Evolutionary conservation across 2,888 invertebrate species (phyloP).

Genomic region (Drosophila neotestacea): DNA sequence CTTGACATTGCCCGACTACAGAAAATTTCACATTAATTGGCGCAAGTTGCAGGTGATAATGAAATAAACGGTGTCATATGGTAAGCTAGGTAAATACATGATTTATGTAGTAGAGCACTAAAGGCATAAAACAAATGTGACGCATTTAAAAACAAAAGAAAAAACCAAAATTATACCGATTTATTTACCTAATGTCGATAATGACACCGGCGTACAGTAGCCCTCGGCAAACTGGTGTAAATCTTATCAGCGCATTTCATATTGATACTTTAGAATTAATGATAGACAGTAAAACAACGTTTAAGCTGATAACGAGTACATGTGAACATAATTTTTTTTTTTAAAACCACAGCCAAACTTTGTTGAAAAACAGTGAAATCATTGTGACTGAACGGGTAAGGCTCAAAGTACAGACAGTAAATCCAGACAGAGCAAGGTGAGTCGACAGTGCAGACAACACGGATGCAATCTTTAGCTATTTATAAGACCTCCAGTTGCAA

Average conservation of each 20-base stretch:
- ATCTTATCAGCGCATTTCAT: conserved; percentile 35
- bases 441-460: conserved; percentile 23
- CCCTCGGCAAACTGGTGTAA: background rate
- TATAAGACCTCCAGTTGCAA: conserved; percentile 14
- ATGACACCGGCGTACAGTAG: conserved; percentile 25
- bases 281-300: background rate
- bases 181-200: conserved; percentile 15
- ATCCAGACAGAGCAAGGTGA: conserved; percentile 17
- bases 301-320: conserved; percentile 21
- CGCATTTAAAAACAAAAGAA: conserved; percentile 6
- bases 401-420: conserved; percentile 13
- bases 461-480: conserved; percentile 39
- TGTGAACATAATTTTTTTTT: background rate
- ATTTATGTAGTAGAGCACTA: conserved; percentile 34
- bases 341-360: background rate
- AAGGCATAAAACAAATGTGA: conserved; percentile 13
- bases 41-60: conserved; percentile 27
- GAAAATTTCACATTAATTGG: conserved; percentile 26
- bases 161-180: background rate
- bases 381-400: conserved; percentile 23
- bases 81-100: conserved; percentile 27
- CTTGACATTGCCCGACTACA: conserved; percentile 48
- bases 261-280: conserved; percentile 29
- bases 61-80: conserved; percentile 26
- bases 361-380: conserved; percentile 15